A percentile compares a stretch with the other conserved stretches of the same genome.
Conservation (phyloP, 2,888 invertebrate genomes). For the Brachypterus glaber region DNA sequence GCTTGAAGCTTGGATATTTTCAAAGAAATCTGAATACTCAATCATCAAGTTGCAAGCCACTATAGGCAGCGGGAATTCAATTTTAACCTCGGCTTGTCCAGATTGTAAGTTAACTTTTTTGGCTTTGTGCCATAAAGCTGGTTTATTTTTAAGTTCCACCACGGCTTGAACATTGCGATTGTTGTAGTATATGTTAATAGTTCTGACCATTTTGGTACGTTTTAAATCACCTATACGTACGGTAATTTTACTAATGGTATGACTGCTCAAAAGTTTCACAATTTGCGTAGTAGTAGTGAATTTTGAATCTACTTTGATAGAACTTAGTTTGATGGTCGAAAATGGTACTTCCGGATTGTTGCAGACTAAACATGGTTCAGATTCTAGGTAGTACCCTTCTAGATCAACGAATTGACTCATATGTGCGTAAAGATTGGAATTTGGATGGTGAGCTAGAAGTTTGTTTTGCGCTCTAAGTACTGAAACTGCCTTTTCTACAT, state of each 20-base stretch:
- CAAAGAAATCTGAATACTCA: conserved; percentile 96
- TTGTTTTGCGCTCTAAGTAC: conserved; percentile 84
- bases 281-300: conserved; percentile 98
- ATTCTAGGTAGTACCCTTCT: conserved; percentile 93
- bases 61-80: conserved; percentile 94
- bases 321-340: conserved; percentile 81
- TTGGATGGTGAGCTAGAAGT: conserved; percentile 81
- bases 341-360: conserved; percentile 95
- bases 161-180: conserved; percentile 93
- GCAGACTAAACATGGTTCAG: conserved; percentile 95
- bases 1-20: conserved; percentile 86
- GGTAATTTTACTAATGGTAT: conserved; percentile 89
- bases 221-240: conserved; percentile 92
- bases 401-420: conserved; percentile 90
- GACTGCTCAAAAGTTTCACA: conserved; percentile 89
- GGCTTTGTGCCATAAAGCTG: conserved; percentile 94
- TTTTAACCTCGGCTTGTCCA: conserved; percentile 91
- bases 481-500: conserved; percentile 77
- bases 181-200: conserved; percentile 94
- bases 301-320: conserved; percentile 92
- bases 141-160: conserved; percentile 93
- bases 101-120: conserved; percentile 83
- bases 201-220: conserved; percentile 93
- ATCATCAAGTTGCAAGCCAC: conserved; percentile 98
- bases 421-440: conserved; percentile 85